A percentile compares a stretch with the other conserved stretches of the same genome.
Conservation (phyloP, 2,797 vertebrate genomes). For the Myotis myotis region DNA sequence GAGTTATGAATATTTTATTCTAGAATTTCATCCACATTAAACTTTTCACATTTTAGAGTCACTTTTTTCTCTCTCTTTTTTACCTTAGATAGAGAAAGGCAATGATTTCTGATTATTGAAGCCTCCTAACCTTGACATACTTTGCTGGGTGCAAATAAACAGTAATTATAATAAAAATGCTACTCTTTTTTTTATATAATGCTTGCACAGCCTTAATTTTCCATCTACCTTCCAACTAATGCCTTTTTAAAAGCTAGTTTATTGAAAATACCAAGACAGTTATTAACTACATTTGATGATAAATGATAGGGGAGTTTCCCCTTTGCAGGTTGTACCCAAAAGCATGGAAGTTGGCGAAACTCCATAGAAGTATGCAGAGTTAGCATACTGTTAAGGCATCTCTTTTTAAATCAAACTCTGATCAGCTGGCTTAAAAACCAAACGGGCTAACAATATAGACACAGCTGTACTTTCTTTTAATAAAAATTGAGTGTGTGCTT, state of each 20-base stretch:
- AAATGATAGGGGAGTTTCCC: neutral
- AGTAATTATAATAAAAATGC: neutral
- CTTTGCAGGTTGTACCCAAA: constrained; percentile 2
- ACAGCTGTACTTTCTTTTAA: constrained; percentile 38
- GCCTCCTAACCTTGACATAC: neutral
- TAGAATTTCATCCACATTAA: constrained; percentile 26
- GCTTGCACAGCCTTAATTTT: neutral
- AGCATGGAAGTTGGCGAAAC: neutral
- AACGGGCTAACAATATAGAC: neutral
- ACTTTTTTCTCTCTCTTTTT: constrained; percentile 16
- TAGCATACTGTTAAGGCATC: neutral
- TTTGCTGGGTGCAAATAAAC: constrained; percentile 11
- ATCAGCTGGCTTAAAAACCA: constrained; percentile 41
- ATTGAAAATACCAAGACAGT: neutral
- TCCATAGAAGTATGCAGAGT: neutral
- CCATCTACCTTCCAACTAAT: neutral
- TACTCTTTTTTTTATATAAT: neutral
- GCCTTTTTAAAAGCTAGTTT: neutral
- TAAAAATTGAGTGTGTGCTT: constrained; percentile 17
- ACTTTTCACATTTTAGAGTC: neutral
- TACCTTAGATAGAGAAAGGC: neutral
- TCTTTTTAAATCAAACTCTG: neutral
- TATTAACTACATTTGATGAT: neutral
- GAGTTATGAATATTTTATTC: neutral
- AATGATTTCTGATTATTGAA: neutral